Conservation (phyloP, 1,140 invertebrate species). For the Drosophila equinoxialis region DNA sequence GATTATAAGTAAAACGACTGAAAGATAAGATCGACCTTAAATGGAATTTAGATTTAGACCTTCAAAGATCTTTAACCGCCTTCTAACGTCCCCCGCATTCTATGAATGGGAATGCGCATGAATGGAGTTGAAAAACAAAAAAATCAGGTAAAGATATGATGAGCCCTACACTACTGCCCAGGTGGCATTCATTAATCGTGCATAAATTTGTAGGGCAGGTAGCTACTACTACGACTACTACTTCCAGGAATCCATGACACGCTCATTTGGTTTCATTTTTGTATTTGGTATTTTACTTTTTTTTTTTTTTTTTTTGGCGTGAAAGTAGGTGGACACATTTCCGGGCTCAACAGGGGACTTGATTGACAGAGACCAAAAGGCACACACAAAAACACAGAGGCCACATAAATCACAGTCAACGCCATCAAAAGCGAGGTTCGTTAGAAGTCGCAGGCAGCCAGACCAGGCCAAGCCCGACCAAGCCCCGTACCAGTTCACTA, state of each 20-base stretch:
- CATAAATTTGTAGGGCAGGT: slow-evolving; percentile 73
- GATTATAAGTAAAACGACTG: slow-evolving; percentile 24
- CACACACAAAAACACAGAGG: background rate
- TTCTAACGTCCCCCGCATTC: background rate
- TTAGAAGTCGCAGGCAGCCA: slow-evolving; percentile 32
- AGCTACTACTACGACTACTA: slow-evolving; percentile 9
- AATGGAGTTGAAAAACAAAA: slow-evolving; percentile 22
- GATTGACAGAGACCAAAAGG: slow-evolving; percentile 50
- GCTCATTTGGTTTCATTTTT: slow-evolving; percentile 27
- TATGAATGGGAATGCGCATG: slow-evolving; percentile 30
- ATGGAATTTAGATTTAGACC: slow-evolving; percentile 61
- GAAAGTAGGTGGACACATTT: slow-evolving; percentile 75
- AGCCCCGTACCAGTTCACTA: background rate
- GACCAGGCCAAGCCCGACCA: background rate
- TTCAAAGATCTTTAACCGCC: slow-evolving; percentile 49
- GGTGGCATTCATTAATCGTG: slow-evolving; percentile 78
- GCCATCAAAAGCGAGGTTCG: slow-evolving; percentile 32
- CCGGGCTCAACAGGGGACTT: slow-evolving; percentile 42
- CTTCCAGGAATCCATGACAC: slow-evolving; percentile 65
- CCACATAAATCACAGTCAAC: slow-evolving; percentile 44
- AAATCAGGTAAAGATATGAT: slow-evolving; percentile 28
- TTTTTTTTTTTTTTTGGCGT: slow-evolving; percentile 40
- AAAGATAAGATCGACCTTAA: slow-evolving; percentile 60
- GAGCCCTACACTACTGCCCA: slow-evolving; percentile 32
- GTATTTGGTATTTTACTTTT: too few species aligned